A percentile compares a stretch with the other conserved stretches of the same genome.
phyloP scores from a whole-genome alignment of 2,888 invertebrate genomes.

The Drosophila rellima region DNA sequence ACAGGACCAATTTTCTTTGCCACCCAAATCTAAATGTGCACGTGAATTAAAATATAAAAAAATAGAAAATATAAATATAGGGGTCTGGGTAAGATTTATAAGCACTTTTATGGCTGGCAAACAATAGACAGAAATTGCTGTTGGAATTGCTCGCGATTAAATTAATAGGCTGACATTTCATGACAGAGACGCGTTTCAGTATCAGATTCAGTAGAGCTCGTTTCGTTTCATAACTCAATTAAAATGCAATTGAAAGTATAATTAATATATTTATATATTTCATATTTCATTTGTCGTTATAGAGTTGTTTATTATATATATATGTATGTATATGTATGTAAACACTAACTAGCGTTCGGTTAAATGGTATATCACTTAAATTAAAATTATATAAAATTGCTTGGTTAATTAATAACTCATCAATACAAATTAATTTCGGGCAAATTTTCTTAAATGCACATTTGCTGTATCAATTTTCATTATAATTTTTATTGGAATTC shows the following conservation, averaged over 20 bases:
- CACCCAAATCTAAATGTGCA: constrained; percentile 16
- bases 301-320: constrained; percentile 36
- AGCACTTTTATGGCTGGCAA: constrained; percentile 26
- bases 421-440: constrained; percentile 55
- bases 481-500: constrained; percentile 1
- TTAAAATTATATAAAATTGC: constrained; percentile 70
- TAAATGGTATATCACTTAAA: constrained; percentile 72
- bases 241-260: constrained; percentile 56
- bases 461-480: constrained; percentile 49
- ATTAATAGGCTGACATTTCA: constrained; percentile 29
- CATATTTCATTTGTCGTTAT: constrained; percentile 28
- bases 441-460: constrained; percentile 58
- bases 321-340: constrained; percentile 39
- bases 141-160: constrained; percentile 6
- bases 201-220: not conserved
- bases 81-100: constrained; percentile 57
- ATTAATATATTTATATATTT: constrained; percentile 55
- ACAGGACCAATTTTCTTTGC: constrained; percentile 5
- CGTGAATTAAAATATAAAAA: constrained; percentile 7
- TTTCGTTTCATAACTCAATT: constrained; percentile 50
- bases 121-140: constrained; percentile 27
- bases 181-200: constrained; percentile 12
- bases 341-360: constrained; percentile 67
- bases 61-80: not conserved
- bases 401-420: constrained; percentile 60